Evolutionary conservation across 2,888 invertebrate species (phyloP), one percentile per base, ranked within the genome.

Genomic region (Rhagium mordax): DNA sequence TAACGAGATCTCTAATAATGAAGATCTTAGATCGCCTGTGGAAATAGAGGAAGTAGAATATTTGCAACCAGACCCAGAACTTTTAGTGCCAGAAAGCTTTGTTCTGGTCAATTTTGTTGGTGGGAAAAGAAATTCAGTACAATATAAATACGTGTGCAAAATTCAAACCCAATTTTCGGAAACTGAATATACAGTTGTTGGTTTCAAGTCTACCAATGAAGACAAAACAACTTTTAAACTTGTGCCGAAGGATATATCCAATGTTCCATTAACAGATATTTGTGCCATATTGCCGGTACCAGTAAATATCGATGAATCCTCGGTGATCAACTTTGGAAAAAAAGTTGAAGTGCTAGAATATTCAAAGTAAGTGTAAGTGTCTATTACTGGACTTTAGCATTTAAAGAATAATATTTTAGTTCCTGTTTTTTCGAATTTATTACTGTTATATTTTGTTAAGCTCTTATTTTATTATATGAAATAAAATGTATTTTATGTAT

Each of bases 101-200:
- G 70, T 62, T 21, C 18, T 70, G 7, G 70, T 24, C 5, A 70
- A 70, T 1, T 53, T 70, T 53, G 4, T 53, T 41, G 16, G 29
- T 41, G 70, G 62, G 27, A 18, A 47, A 55, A 70, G 41, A 53
- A 49, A 61, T 15, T 48, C 29, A 16, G 21, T 24, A 53, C 2
- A 10, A 2, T 62, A 49, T 10, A 70, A 62, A 33, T 70, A 70
- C 20, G 60, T 69, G 2, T 69, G 59, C 48, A 69, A 60, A 41
- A 41, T 69, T 60, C 1, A 41, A 7, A 4, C 60, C 2, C 29
- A 57, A 21, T 69, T 69, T 18, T 69, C 69, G n/a, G 60, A 27
- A 8, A 60, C n/a, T 21, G 61, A 70, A 70, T 60, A 48, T 27
- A 70, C 41, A 6, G 51, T 61, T 7, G 60, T 69, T 49, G 69